Conservation (phyloP, 1,140 invertebrate species). For the Homarus americanus region DNA sequence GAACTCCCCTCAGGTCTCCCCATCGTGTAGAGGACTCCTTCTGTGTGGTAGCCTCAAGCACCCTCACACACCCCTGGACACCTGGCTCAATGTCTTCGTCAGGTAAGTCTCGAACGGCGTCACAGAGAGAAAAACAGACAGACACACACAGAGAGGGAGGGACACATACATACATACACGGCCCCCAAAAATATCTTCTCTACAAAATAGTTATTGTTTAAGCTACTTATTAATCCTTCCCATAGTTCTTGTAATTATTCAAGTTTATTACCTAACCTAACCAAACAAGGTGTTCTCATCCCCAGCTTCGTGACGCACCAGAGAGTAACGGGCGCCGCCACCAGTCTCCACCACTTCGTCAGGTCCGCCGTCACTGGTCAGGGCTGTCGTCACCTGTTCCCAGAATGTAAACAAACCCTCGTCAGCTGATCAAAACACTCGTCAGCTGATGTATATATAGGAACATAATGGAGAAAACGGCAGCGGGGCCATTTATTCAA, state of each 20-base stretch:
- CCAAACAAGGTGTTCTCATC: not conserved
- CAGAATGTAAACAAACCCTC: not conserved
- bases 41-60: not conserved
- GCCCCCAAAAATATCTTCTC: no score
- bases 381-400: conserved; percentile 12
- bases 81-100: not conserved
- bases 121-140: no score
- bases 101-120: not conserved
- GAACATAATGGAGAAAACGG: no score
- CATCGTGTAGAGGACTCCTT: not conserved
- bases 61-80: not conserved
- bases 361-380: not conserved
- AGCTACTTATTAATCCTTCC: no score
- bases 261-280: not conserved
- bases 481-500: no score
- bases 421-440: no score
- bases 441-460: no score
- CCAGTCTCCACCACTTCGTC: not conserved
- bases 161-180: no score
- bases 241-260: not conserved
- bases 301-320: conserved; percentile 26
- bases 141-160: no score
- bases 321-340: not conserved
- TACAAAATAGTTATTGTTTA: no score
- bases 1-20: not conserved